These are phyloP conservation scores for Mormyrus hasselquistii DNA, from an alignment of 2,797 vertebrate species.

Conservation along the genomic window DNA sequence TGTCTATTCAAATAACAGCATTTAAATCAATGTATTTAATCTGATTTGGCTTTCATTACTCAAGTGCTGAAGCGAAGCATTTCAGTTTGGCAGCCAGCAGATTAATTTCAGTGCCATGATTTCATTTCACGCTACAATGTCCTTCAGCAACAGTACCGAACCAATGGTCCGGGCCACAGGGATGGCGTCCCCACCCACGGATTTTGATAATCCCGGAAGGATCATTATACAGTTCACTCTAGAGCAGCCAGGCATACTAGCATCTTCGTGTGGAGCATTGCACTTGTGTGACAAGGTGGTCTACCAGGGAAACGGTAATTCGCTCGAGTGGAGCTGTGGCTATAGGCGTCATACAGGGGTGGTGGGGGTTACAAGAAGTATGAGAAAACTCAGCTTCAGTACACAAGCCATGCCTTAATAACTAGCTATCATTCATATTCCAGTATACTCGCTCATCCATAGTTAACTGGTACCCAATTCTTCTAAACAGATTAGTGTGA, in stretches of 20 bases:
- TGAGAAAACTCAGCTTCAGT: neutral
- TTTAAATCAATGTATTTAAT: conserved; percentile 12
- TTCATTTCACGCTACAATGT: conserved; percentile 13
- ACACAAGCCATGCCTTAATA: neutral
- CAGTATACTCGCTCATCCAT: neutral
- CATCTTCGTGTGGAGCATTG: neutral
- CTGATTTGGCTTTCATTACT: conserved; percentile 10
- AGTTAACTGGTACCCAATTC: neutral
- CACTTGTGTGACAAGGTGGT: neutral
- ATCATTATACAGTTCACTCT: neutral
- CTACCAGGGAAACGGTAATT: neutral
- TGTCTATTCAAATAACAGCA: neutral
- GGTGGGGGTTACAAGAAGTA: neutral
- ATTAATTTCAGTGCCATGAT: neutral
- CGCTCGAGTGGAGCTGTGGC: neutral
- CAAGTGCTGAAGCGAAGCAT: neutral
- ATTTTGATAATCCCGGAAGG: neutral
- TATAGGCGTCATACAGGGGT: neutral
- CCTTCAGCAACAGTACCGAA: conserved; percentile 17
- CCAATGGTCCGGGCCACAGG: conserved; percentile 20
- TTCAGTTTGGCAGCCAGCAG: neutral
- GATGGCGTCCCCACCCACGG: conserved; percentile 2
- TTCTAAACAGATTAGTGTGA: neutral
- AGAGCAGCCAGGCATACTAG: neutral
- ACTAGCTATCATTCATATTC: neutral